phyloP scores from a whole-genome alignment of 2,797 vertebrate genomes.

The Pseudocheirus occidentalis region DNA sequence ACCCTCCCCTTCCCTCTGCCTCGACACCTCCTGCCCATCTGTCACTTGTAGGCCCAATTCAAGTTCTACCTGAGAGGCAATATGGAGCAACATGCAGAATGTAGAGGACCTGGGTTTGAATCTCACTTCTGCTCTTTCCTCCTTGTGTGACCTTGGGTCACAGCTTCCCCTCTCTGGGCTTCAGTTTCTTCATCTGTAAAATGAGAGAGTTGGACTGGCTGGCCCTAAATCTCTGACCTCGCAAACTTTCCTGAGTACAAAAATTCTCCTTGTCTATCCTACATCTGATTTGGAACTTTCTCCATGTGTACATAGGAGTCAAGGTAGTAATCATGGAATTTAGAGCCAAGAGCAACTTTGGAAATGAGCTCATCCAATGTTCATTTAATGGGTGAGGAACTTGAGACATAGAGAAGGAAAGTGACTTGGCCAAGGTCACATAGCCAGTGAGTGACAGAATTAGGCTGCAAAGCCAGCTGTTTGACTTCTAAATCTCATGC shows the following conservation, averaged over 20 bases:
- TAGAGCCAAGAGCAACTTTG: neutral
- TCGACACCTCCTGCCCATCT: neutral
- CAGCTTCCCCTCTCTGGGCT: neutral
- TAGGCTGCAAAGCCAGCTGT: neutral
- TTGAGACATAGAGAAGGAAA: neutral
- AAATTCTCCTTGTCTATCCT: neutral
- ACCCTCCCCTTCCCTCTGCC: neutral
- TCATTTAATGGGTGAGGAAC: neutral
- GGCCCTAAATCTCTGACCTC: neutral
- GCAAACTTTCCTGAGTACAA: neutral
- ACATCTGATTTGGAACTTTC: neutral
- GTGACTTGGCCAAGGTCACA: neutral
- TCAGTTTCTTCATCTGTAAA: neutral
- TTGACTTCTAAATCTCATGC: neutral
- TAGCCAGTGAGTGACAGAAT: neutral
- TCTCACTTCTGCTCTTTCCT: neutral
- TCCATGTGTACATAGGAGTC: neutral
- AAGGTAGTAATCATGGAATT: neutral
- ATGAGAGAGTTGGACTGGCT: neutral
- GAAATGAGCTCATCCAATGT: neutral
- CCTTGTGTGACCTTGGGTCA: neutral
- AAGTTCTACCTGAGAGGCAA: neutral
- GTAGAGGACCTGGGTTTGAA: neutral
- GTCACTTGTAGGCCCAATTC: neutral
- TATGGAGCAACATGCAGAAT: neutral